Base-by-base conservation (phyloP, 2,888 invertebrate genomes). In the Chymomyza fuscimana region DNA sequence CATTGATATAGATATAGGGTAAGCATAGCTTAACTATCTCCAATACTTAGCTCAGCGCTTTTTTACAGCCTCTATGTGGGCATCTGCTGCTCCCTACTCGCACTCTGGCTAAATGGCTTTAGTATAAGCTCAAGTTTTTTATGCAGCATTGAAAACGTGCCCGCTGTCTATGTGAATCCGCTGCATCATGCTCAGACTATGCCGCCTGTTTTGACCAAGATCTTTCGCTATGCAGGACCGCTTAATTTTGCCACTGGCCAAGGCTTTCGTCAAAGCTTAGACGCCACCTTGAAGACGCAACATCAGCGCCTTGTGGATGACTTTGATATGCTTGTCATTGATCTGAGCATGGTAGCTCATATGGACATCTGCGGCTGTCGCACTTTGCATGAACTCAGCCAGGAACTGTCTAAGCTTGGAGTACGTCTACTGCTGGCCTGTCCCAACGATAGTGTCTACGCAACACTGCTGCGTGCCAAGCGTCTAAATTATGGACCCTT, bases 1-100 rank as follows among this genome's bases (percentile, higher is more conserved):
- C 69, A 92, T 96, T 63, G 95, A 95, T 87, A 96, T 96, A 73
- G 96, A 96, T 87, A 92, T 95, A 76, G 97, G 97, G 94, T 94
- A 78, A 92, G 92, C 60, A 2, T 7, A 5, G 52, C 52, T 19
- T n/a, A 5, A 32, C 6, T 5, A 58, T 46, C 3, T 22, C 12
- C n/a, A 10, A 4, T 59, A 25, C 9, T 58, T 32, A 6, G 2
- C 19, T 51, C 51, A 16, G 52, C 12, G n/a, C 52, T 16, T 56
- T 22, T 10, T 56, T 56, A 32, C 68, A 90, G 90, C 9, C 88
- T 94, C 15, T 86, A 94, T 3, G 90, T 92, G 36, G 96, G 96
- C 60, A 92, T 96, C 16, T 86, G 93, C n/a, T 89, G 95, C 71
- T 95, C 96, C 1, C 91, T 96, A 6, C 86, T 94, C 9, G 94